phyloP scores from a whole-genome alignment of 2,113 vertebrate species.

The Mixornis gularis region DNA sequence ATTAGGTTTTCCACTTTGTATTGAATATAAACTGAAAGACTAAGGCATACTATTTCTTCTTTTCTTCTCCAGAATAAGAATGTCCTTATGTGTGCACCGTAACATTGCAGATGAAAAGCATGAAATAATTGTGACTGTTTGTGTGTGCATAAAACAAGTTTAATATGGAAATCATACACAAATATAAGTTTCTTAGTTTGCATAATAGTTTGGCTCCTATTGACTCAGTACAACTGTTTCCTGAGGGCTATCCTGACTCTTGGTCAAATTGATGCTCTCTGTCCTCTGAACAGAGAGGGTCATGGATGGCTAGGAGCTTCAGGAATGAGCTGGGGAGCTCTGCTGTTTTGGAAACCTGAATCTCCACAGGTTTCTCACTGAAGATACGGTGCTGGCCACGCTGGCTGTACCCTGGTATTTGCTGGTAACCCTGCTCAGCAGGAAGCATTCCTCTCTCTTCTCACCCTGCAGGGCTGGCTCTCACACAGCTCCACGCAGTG shows the following conservation, averaged over 20 bases:
- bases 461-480: not conserved
- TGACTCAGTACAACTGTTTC: not conserved
- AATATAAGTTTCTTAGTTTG: not conserved
- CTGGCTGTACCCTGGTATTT: not conserved
- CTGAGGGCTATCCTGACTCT: not conserved
- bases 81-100: not conserved
- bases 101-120: not conserved
- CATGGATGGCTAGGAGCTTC: not conserved
- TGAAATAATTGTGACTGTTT: not conserved
- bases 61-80: not conserved
- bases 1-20: not conserved
- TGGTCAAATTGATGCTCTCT: not conserved
- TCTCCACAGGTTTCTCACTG: not conserved
- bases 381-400: fast-evolving
- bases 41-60: not conserved
- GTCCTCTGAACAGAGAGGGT: not conserved
- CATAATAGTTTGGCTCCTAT: not conserved
- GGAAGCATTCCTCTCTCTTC: not conserved
- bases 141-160: not conserved
- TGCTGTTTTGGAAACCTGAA: not conserved
- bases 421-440: not conserved
- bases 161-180: not conserved
- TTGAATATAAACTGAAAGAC: not conserved
- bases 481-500: not conserved
- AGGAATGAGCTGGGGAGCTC: not conserved